phyloP scores from a whole-genome alignment of 2,797 vertebrate species.

The Lophius americanus region DNA sequence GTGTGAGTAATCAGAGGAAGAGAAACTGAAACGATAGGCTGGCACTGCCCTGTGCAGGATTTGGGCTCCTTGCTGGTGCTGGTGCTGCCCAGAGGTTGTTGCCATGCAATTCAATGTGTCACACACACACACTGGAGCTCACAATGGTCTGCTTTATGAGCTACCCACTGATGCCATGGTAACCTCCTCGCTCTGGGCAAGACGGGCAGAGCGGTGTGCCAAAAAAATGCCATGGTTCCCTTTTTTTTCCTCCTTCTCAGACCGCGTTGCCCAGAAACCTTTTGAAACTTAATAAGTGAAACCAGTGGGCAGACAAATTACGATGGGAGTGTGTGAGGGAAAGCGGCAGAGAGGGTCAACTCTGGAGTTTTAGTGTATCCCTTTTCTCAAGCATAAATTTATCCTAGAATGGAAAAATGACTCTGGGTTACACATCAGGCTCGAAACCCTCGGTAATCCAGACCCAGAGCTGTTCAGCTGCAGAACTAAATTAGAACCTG shows the following conservation, averaged over 20 bases:
- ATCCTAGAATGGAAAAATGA: conserved; percentile 55
- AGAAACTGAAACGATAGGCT: conserved; percentile 28
- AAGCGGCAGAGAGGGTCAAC: conserved; percentile 42
- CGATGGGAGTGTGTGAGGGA: conserved; percentile 52
- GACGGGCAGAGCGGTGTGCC: conserved; percentile 76
- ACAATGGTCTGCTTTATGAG: conserved; percentile 88
- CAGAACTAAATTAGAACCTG: not conserved
- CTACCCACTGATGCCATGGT: conserved; percentile 87
- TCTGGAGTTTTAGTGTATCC: conserved; percentile 65
- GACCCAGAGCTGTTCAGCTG: not conserved
- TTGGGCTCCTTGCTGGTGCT: conserved; percentile 62
- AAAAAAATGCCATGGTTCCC: conserved; percentile 83
- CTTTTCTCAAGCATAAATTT: conserved; percentile 68
- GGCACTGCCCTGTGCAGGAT: conserved; percentile 57
- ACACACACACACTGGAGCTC: conserved; percentile 69
- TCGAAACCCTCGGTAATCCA: not conserved
- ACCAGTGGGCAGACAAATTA: conserved; percentile 82
- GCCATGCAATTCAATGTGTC: conserved; percentile 81
- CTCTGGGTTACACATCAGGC: conserved; percentile 23
- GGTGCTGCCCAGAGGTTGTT: conserved; percentile 84
- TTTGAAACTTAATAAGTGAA: conserved; percentile 87
- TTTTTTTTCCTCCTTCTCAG: conserved; percentile 72
- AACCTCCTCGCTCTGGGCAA: conserved; percentile 85
- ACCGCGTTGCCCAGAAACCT: conserved; percentile 86
- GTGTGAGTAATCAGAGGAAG: conserved; percentile 35